Conservation (phyloP, 1,140 invertebrate genomes). For the Apis florea region DNA sequence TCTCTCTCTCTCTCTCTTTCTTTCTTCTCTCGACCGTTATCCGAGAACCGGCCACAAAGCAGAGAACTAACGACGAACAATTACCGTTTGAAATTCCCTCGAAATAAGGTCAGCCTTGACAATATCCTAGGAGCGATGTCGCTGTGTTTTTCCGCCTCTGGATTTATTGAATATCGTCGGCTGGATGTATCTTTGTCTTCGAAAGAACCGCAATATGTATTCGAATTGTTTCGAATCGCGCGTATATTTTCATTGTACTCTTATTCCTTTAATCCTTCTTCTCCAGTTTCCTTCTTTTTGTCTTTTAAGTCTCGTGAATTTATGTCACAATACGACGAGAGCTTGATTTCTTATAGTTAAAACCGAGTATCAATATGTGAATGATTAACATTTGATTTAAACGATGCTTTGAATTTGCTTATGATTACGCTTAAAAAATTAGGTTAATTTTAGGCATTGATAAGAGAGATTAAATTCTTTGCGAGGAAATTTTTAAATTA, state of each 20-base stretch:
- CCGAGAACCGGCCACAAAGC: slow-evolving; percentile 22
- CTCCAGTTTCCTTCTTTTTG: neutral
- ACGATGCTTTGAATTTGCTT: neutral
- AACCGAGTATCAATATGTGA: neutral
- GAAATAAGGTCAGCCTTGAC: slow-evolving; percentile 56
- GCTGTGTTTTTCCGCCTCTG: slow-evolving; percentile 24
- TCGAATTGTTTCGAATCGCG: neutral
- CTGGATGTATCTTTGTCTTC: slow-evolving; percentile 21
- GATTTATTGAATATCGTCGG: slow-evolving; percentile 47
- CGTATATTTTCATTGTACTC: neutral
- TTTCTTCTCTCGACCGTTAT: slow-evolving; percentile 19
- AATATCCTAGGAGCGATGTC: slow-evolving; percentile 48
- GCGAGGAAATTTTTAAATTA: neutral
- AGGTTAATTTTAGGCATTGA: neutral
- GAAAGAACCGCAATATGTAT: slow-evolving; percentile 11
- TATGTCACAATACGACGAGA: neutral
- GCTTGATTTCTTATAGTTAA: slow-evolving; percentile 5
- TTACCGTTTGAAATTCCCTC: slow-evolving; percentile 53
- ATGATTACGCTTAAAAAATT: neutral
- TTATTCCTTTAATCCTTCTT: neutral
- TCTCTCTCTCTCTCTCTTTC: slow-evolving; percentile 1
- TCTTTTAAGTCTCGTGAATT: neutral
- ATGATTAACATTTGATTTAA: neutral
- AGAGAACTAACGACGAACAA: slow-evolving; percentile 41
- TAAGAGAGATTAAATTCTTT: neutral